Evolutionary conservation across 2,797 vertebrate species (phyloP).

Genomic region (Thunnus albacares): DNA sequence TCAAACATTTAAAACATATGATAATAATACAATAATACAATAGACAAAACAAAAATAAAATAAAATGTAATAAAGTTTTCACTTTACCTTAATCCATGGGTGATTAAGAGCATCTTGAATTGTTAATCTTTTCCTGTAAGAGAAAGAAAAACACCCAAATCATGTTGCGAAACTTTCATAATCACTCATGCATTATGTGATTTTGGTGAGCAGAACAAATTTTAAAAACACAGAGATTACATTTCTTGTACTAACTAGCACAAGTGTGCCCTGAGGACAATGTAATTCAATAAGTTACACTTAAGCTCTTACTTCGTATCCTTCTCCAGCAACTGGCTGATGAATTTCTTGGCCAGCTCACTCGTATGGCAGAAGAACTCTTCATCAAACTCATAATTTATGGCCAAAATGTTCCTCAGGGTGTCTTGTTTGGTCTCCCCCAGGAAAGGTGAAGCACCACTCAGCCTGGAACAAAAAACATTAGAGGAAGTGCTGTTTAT

Average conservation of each 20-base stretch:
- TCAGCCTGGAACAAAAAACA: constrained; percentile 85
- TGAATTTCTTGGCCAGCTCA: constrained; percentile 94
- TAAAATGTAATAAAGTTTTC: constrained; percentile 26
- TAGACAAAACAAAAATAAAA: neutral
- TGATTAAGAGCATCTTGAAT: constrained; percentile 95
- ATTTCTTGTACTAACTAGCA: neutral
- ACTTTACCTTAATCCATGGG: constrained; percentile 93
- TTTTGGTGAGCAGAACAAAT: neutral
- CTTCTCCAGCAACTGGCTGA: constrained; percentile 93
- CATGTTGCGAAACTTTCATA: neutral
- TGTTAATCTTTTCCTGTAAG: constrained; percentile 91
- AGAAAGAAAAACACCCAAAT: constrained; percentile 6
- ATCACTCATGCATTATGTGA: neutral
- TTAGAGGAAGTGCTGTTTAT: neutral
- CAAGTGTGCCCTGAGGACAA: neutral
- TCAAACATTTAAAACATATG: too few relatives aligned
- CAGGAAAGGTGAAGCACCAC: constrained; percentile 96
- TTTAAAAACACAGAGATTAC: neutral
- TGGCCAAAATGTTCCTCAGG: constrained; percentile 92
- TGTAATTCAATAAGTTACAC: neutral
- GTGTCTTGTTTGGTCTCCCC: constrained; percentile 98
- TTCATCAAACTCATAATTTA: constrained; percentile 95
- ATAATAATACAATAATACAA: too few relatives aligned
- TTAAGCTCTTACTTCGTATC: constrained; percentile 86
- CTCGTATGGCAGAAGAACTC: constrained; percentile 97